phyloP scores from a whole-genome alignment of 2,113 vertebrate genomes.

The Lycaon pictus region DNA sequence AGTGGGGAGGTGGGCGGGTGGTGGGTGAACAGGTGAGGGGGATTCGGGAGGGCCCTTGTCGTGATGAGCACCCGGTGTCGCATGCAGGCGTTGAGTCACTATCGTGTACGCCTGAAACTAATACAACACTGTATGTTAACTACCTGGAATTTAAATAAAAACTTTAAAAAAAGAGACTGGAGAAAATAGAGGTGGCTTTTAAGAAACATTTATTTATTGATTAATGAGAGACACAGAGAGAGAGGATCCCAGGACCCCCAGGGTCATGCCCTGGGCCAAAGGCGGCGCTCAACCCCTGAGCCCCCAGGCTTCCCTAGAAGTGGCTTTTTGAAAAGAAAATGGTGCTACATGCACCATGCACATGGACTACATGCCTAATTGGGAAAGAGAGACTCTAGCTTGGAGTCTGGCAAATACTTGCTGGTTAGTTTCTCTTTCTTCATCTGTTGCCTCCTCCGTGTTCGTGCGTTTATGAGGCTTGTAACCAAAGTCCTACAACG shows the following conservation, averaged over 20 bases:
- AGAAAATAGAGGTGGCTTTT: too few relatives aligned
- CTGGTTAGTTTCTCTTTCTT: not conserved
- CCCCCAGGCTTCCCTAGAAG: too few relatives aligned
- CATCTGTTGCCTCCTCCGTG: not conserved
- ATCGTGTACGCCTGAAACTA: not conserved
- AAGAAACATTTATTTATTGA: too few relatives aligned
- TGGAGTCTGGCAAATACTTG: not conserved
- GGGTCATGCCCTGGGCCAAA: too few relatives aligned
- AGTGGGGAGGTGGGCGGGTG: too few relatives aligned
- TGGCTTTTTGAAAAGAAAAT: not conserved
- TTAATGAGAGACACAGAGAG: too few relatives aligned
- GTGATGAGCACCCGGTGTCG: not conserved
- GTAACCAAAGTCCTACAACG: not conserved
- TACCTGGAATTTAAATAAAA: not conserved
- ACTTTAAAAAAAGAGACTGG: not conserved
- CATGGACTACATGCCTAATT: not conserved
- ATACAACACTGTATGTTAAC: not conserved
- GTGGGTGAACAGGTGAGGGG: not conserved
- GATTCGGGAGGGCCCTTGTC: not conserved
- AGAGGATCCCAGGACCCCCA: too few relatives aligned
- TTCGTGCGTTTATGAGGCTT: not conserved
- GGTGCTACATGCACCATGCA: too few relatives aligned
- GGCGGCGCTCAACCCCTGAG: too few relatives aligned
- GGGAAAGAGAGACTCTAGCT: not conserved
- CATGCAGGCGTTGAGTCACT: not conserved